Base-by-base conservation (phyloP, 2,113 vertebrate genomes). In the Gorsachius goisagi region DNA sequence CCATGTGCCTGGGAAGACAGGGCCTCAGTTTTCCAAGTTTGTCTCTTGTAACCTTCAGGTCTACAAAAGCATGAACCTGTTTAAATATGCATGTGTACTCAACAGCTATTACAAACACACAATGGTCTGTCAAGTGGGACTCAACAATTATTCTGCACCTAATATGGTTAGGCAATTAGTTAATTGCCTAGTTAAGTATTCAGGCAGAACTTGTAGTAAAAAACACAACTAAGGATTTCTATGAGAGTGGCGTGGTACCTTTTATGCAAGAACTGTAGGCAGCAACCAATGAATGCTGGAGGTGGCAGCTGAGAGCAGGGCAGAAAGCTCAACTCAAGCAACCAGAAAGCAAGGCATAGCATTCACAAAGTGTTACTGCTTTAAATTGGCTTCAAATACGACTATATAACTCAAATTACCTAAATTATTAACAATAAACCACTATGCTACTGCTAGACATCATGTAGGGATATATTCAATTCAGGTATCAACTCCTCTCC, bases 41-140 rank as follows among this genome's bases (percentile, higher is more conserved):
- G 27, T 22, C 27, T 32, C 41, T 35, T 64, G 33, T 37, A 55
- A 45, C 32, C 68, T 28, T 63, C 41, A 60, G 68, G 33, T 6
- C 39, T 33, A 28, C 53, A 55, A 86, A 85, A 56, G 30, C 73
- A 58, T 15, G 26, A 69, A 47, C 19, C 32, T 71, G 15, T 35
- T 55, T 52, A 55, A 67, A 84, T 37, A 71, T 0, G 0, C 12
- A 9, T 2, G 12, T n/a, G 73, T 45, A 35, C 56, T 52, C 63
- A 49, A 37, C 17, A 56, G 30, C 8, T 52, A 39, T 9, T 60
- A 49, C 15, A 49, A 56, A 88, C 72, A 49, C 67, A 62, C 26
- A 50, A 2, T 12, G 11, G 33, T 71, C 53, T 60, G 35, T 22
- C 83, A 24, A 44, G 45, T 7, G 18, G 35, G 35, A 62, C 20